Percentiles rank a stretch among this genome's conserved stretches.
These are phyloP conservation scores for Sebastes aleutianus DNA, from an alignment of 2,797 vertebrate species.

Conservation along the genomic window DNA sequence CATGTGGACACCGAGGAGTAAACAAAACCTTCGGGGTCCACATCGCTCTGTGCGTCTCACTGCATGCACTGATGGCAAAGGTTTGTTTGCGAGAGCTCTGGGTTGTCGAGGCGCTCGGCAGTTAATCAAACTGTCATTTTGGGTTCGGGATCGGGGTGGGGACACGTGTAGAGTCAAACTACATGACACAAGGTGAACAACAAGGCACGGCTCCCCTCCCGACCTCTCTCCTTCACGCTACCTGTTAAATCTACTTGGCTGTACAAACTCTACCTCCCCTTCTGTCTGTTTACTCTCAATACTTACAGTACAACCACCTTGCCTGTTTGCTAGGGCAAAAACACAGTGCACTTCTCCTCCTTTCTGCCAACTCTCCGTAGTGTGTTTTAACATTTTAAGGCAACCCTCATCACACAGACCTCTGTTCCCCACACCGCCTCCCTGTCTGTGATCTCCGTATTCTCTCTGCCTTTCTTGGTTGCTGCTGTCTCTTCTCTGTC, in stretches of 20 bases:
- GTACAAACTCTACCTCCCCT: not conserved
- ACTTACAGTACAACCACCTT: not conserved
- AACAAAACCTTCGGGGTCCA: slow-evolving; percentile 16
- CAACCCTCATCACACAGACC: slow-evolving; percentile 12
- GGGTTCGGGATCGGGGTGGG: slow-evolving; percentile 1
- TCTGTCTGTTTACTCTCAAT: slow-evolving; percentile 11
- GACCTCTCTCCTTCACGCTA: not conserved
- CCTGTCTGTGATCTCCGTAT: slow-evolving; percentile 43
- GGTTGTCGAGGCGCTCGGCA: slow-evolving; percentile 31
- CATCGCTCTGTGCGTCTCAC: not conserved
- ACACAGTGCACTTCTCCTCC: not conserved
- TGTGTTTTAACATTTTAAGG: slow-evolving; percentile 27
- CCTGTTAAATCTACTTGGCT: slow-evolving; percentile 4
- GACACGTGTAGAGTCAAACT: slow-evolving; percentile 29
- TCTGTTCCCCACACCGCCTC: slow-evolving; percentile 17
- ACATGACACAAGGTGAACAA: not conserved
- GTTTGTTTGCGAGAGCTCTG: slow-evolving; percentile 34
- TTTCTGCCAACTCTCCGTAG: slow-evolving; percentile 11
- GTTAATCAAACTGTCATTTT: slow-evolving; percentile 67
- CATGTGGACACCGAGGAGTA: not conserved
- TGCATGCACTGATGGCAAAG: slow-evolving; percentile 8
- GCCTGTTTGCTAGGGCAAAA: slow-evolving; percentile 6
- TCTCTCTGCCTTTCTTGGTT: slow-evolving; percentile 33
- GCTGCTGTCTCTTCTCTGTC: slow-evolving; percentile 30
- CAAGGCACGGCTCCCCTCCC: not conserved